phyloP scores from a whole-genome alignment of 2,113 vertebrate species.

The Cariama cristata region DNA sequence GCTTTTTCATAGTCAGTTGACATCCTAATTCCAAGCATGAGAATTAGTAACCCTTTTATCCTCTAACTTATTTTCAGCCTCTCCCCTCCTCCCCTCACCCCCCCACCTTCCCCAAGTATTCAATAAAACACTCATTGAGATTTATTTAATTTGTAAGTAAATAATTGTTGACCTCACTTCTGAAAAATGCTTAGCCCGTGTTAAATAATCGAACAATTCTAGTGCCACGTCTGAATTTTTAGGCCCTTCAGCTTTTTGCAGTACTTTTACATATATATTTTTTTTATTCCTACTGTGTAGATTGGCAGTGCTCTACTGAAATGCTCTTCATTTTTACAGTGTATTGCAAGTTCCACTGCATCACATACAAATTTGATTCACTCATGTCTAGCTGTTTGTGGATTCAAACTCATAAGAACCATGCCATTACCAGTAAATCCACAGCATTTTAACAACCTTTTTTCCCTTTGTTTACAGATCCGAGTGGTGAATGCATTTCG shows the following conservation, averaged over 20 bases:
- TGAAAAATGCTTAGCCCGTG: background rate
- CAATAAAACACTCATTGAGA: conserved; percentile 26
- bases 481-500: conserved; percentile 99
- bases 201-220: conserved; percentile 41
- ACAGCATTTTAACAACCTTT: conserved; percentile 13
- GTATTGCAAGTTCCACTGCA: conserved; percentile 84
- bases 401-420: conserved; percentile 83
- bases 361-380: conserved; percentile 84
- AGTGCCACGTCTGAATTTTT: conserved; percentile 65
- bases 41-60: conserved; percentile 76
- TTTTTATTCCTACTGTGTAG: conserved; percentile 71
- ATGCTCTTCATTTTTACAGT: conserved; percentile 84
- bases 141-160: conserved; percentile 50
- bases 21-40: conserved; percentile 84
- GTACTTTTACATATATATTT: conserved; percentile 11
- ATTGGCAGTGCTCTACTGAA: conserved; percentile 80
- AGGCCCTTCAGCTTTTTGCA: conserved; percentile 72
- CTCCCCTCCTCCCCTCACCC: background rate
- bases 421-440: conserved; percentile 1
- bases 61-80: conserved; percentile 74
- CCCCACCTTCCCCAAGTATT: conserved; percentile 5
- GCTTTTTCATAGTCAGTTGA: conserved; percentile 87
- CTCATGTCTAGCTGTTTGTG: conserved; percentile 84
- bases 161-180: conserved; percentile 63
- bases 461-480: conserved; percentile 84